Evolutionary conservation across 2,797 vertebrate species (phyloP).

Genomic region (Sebastes wilsoni): DNA sequence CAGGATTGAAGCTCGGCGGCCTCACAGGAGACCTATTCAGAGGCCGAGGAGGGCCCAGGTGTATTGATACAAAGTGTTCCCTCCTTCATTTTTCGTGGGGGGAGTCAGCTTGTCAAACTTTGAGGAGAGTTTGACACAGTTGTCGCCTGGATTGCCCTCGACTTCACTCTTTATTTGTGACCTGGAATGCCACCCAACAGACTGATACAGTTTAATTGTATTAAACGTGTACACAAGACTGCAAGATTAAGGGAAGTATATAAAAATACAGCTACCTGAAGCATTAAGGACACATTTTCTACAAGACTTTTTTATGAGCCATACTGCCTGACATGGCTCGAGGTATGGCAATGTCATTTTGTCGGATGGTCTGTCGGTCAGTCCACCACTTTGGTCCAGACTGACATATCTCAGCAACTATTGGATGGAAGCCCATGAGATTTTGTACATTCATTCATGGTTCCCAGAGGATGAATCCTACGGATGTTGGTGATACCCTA

Average conservation of each 20-base stretch:
- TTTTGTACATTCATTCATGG: too few species aligned
- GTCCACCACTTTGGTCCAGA: too few species aligned
- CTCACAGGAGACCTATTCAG: slow-evolving; percentile 45
- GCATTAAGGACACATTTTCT: not conserved
- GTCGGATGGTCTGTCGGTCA: not conserved
- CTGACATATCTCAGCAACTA: too few species aligned
- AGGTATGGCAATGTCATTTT: not conserved
- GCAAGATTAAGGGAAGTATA: not conserved
- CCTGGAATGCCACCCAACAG: not conserved
- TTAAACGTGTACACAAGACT: not conserved
- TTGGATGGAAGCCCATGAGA: too few species aligned
- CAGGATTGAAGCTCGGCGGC: slow-evolving; percentile 13
- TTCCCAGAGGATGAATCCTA: too few species aligned
- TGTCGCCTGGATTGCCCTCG: slow-evolving; percentile 17
- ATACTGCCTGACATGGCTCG: not conserved
- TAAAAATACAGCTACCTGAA: not conserved
- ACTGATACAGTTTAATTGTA: not conserved
- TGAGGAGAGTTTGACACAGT: not conserved
- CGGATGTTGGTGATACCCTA: too few species aligned
- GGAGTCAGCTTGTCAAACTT: slow-evolving; percentile 40
- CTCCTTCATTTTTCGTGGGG: not conserved
- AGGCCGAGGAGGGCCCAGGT: slow-evolving; percentile 33
- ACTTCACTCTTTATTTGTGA: slow-evolving; percentile 1
- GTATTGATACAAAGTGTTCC: slow-evolving; percentile 29
- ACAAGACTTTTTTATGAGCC: not conserved